A percentile compares a stretch with the other conserved stretches of the same genome.
phyloP scores from a whole-genome alignment of 2,888 invertebrate species.

The Coelogynopora nodosa region DNA sequence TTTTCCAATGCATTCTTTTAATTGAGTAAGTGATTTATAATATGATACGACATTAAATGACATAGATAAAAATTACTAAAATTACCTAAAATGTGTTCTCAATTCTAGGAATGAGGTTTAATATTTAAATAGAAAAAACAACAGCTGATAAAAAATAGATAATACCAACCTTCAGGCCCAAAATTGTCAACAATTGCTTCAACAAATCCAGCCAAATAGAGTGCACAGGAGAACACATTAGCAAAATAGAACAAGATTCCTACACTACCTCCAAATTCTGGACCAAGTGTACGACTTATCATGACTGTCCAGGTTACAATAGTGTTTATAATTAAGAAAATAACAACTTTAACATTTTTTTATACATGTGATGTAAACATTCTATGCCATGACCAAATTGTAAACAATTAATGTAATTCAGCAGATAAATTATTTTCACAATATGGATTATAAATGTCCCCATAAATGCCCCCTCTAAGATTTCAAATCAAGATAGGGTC shows the following conservation, averaged over 20 bases:
- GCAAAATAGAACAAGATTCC: conserved; percentile 96
- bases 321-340: no score
- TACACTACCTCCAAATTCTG: conserved; percentile 97
- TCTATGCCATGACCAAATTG: neutral
- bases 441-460: no score
- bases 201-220: conserved; percentile 90
- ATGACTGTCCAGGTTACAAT: no score
- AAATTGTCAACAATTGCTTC: conserved; percentile 75
- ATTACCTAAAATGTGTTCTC: no score
- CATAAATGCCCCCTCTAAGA: no score
- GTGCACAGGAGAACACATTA: conserved; percentile 90
- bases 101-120: neutral
- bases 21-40: no score
- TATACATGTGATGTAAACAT: neutral
- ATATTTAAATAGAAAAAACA: conserved; percentile 43
- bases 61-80: no score
- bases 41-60: no score
- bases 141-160: no score
- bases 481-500: no score
- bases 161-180: conserved; percentile 65
- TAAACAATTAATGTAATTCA: neutral
- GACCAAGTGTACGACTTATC: conserved; percentile 94
- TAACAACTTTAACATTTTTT: neutral
- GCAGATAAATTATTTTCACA: no score
- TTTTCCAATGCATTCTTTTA: no score